Conservation (phyloP, 2,797 vertebrate genomes). For the Paramormyrops hopkinsi region DNA sequence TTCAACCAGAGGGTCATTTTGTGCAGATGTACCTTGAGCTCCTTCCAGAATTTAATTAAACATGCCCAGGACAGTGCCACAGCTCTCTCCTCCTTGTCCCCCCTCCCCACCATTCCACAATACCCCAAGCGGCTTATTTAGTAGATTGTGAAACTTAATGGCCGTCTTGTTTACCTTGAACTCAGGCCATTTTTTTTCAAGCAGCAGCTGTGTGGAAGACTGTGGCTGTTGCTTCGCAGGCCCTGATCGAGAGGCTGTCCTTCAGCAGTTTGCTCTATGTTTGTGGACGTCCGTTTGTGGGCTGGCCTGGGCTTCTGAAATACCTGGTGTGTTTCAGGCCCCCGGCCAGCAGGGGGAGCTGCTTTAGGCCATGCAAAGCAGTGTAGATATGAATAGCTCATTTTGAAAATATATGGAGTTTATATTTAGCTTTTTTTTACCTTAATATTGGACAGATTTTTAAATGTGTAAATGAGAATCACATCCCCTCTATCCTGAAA, state of each 20-base stretch:
- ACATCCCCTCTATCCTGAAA: neutral
- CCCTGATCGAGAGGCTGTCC: neutral
- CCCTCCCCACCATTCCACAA: neutral
- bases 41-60: slow-evolving; percentile 65
- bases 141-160: slow-evolving; percentile 28
- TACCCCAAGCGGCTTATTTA: slow-evolving; percentile 19
- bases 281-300: neutral
- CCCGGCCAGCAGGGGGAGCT: neutral
- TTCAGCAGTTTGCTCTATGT: neutral
- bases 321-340: neutral
- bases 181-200: slow-evolving; percentile 4
- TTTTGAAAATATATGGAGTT: neutral
- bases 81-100: neutral
- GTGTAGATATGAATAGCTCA: neutral
- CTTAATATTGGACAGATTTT: neutral
- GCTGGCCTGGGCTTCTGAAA: neutral
- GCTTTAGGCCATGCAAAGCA: neutral
- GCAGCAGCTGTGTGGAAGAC: slow-evolving; percentile 15
- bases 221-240: neutral
- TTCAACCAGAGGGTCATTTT: slow-evolving; percentile 62
- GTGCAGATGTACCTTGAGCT: slow-evolving; percentile 51
- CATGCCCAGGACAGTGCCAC: slow-evolving; percentile 50
- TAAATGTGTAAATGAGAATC: neutral
- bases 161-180: slow-evolving; percentile 22
- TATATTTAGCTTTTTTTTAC: neutral